Evolutionary conservation across 2,888 invertebrate genomes (phyloP).

Genomic region (Smittia sp.): DNA sequence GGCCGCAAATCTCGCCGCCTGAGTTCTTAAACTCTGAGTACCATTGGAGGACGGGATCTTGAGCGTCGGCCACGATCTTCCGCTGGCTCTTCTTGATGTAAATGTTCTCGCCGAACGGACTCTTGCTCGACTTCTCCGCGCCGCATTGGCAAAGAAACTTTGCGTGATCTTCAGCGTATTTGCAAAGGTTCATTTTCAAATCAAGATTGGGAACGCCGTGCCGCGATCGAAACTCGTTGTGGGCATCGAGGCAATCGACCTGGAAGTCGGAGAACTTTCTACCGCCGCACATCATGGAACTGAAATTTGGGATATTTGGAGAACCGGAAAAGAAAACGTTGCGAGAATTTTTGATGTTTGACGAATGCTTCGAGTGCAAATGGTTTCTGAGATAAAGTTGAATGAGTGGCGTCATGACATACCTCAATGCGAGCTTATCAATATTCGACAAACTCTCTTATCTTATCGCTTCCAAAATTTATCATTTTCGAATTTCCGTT

Average conservation of each 20-base stretch:
- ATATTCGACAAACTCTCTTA: neutral
- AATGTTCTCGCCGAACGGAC: slow-evolving; percentile 31
- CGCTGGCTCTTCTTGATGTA: neutral
- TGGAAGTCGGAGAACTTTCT: slow-evolving; percentile 56
- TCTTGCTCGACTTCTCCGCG: neutral
- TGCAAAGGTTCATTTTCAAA: slow-evolving; percentile 63
- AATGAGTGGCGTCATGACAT: neutral
- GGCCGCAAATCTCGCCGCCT: slow-evolving; percentile 56
- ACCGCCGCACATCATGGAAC: slow-evolving; percentile 22
- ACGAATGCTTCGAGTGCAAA: too few species aligned
- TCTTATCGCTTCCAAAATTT: neutral
- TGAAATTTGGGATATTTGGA: neutral
- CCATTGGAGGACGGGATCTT: slow-evolving; percentile 74
- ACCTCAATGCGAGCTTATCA: neutral
- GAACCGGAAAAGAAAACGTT: too few species aligned
- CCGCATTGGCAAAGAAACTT: slow-evolving; percentile 46
- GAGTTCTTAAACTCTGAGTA: slow-evolving; percentile 67
- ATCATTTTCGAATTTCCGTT: neutral
- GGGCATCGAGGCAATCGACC: slow-evolving; percentile 68
- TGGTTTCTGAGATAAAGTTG: neutral
- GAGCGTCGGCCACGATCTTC: slow-evolving; percentile 48
- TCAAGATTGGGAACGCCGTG: slow-evolving; percentile 69
- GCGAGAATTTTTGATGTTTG: too few species aligned
- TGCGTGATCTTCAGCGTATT: slow-evolving; percentile 72
- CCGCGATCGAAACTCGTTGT: slow-evolving; percentile 67